phyloP scores from a whole-genome alignment of 2,113 vertebrate species.

The Phyllostomus hastatus region DNA sequence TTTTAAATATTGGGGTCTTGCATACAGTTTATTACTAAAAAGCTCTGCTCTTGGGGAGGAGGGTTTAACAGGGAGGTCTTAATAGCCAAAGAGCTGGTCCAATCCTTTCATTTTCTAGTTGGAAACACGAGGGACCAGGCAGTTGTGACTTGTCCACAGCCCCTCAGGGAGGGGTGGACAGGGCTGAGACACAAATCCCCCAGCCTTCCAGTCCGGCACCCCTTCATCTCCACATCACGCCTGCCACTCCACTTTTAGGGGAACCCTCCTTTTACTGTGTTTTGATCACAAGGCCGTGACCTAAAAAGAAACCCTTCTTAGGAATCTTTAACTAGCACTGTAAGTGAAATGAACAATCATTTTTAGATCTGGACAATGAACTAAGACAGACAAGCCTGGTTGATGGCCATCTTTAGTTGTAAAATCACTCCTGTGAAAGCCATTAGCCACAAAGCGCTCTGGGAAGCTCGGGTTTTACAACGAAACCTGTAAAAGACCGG shows the following conservation, averaged over 20 bases:
- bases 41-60: background rate
- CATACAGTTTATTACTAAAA: constrained; percentile 21
- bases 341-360: constrained; percentile 59
- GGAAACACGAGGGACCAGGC: background rate
- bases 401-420: constrained; percentile 76
- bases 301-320: constrained; percentile 64
- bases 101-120: background rate
- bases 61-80: background rate
- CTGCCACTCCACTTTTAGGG: background rate
- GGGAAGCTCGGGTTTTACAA: constrained; percentile 81
- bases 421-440: constrained; percentile 88
- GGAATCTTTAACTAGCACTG: constrained; percentile 66
- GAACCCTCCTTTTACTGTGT: background rate
- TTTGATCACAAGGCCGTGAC: constrained; percentile 2
- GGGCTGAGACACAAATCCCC: background rate
- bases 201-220: background rate
- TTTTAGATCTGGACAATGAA: constrained; percentile 52
- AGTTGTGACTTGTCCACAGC: background rate
- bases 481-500: constrained; percentile 81
- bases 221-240: background rate
- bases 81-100: background rate
- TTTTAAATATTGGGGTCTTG: constrained; percentile 24
- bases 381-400: constrained; percentile 73
- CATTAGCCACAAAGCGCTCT: constrained; percentile 84
- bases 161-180: background rate